Evolutionary conservation across 2,113 vertebrate genomes (phyloP).

Genomic region (Lagopus leucura): DNA sequence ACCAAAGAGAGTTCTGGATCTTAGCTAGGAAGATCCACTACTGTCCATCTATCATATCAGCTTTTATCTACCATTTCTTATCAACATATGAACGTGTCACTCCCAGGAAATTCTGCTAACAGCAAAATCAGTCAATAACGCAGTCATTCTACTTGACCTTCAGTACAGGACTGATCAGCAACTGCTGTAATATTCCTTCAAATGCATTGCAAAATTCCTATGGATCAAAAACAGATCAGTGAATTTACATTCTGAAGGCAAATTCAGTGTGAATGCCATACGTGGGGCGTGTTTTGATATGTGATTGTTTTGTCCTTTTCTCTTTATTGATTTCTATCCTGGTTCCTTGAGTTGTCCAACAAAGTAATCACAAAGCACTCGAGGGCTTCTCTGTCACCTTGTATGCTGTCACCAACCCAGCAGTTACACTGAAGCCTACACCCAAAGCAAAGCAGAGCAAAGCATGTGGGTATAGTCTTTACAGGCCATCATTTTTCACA

Average conservation of each 20-base stretch:
- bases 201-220: not conserved
- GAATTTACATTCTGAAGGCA: not conserved
- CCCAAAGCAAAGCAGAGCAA: not conserved
- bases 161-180: not conserved
- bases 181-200: not conserved
- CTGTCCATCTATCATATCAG: not conserved
- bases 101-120: not conserved
- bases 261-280: not conserved
- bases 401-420: not conserved
- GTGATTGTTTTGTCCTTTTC: not conserved
- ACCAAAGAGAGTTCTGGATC: not conserved
- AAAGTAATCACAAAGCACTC: not conserved
- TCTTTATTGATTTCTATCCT: not conserved
- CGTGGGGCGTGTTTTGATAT: not conserved
- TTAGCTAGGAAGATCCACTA: not conserved
- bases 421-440: not conserved
- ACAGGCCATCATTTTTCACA: not conserved
- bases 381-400: not conserved
- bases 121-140: not conserved
- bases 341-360: not conserved
- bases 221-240: not conserved
- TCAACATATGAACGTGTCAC: not conserved
- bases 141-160: not conserved
- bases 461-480: not conserved
- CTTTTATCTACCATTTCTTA: conserved; percentile 28